Percentiles rank a stretch among this genome's conserved stretches.
These are phyloP conservation scores for Alcedo quadribrachys DNA, from an alignment of 2,797 vertebrate genomes.

Conservation along the genomic window DNA sequence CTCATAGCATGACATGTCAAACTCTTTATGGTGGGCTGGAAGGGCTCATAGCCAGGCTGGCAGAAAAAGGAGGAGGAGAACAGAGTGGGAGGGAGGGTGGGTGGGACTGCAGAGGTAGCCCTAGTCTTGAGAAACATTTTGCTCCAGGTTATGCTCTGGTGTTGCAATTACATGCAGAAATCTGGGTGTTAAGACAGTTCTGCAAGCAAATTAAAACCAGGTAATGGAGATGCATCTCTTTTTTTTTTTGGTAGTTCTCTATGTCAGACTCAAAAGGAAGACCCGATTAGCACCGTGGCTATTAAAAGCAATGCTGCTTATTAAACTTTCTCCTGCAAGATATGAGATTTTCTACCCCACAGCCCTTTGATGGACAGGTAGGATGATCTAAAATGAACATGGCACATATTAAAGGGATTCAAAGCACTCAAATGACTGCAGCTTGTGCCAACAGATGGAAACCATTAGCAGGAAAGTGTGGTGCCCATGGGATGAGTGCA, in stretches of 20 bases:
- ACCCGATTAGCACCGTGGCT: accelerated
- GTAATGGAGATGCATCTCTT: accelerated
- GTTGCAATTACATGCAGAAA: neutral
- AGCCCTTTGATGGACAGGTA: neutral
- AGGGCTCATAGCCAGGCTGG: accelerated
- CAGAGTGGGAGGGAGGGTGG: no score
- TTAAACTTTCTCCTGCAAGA: neutral
- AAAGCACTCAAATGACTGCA: neutral
- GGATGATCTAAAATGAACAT: neutral
- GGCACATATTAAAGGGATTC: neutral
- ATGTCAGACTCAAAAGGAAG: neutral
- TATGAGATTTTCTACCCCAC: neutral
- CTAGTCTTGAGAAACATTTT: neutral
- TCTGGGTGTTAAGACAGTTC: neutral
- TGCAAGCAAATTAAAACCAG: neutral
- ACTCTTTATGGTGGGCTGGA: accelerated
- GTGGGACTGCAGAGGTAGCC: neutral
- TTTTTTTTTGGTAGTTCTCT: neutral
- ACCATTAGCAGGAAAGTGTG: neutral
- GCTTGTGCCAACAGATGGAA: neutral
- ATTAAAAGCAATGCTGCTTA: neutral
- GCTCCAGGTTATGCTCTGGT: neutral
- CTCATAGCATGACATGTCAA: neutral
- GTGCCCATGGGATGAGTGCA: neutral
- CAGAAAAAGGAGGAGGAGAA: neutral